These are phyloP conservation scores for Caenorhabditis afra DNA, from an alignment of 2,888 invertebrate genomes.

Conservation along the genomic window DNA sequence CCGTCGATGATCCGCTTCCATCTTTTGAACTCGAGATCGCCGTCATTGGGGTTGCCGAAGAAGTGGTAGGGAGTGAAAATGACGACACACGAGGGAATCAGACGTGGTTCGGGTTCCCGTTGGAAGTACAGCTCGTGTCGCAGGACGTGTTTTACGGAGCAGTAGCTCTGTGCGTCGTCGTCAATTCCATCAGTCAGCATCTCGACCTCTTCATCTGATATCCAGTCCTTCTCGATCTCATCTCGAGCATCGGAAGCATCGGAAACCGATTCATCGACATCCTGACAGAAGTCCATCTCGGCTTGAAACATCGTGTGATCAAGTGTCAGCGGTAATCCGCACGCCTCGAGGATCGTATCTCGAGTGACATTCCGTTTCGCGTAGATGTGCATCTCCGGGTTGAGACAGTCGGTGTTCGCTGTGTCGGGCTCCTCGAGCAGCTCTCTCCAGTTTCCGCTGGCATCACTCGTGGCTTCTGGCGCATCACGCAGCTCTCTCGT, in stretches of 20 bases:
- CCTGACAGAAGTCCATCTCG: constrained; percentile 18
- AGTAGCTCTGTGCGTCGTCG: constrained; percentile 42
- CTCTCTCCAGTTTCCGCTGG: not conserved
- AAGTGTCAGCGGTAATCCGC: constrained; percentile 24
- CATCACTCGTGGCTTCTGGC: not conserved
- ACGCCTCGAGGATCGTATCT: constrained; percentile 21
- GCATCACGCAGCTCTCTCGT: not conserved
- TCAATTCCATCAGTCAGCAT: constrained; percentile 4
- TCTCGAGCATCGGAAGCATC: constrained; percentile 16
- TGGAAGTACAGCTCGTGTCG: constrained; percentile 45
- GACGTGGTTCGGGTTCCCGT: constrained; percentile 16
- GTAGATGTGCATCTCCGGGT: constrained; percentile 6
- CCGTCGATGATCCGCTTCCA: constrained; percentile 42
- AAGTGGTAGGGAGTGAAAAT: constrained; percentile 32
- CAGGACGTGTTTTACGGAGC: constrained; percentile 25
- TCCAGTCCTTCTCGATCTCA: constrained; percentile 1
- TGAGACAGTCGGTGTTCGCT: not conserved
- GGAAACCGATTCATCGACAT: constrained; percentile 12
- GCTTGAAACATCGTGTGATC: constrained; percentile 35
- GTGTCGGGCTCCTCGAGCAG: not conserved
- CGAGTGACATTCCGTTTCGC: not conserved
- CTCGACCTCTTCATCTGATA: constrained; percentile 19
- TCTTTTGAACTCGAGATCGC: constrained; percentile 7
- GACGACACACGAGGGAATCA: constrained; percentile 31
- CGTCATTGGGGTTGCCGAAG: constrained; percentile 15